Conservation (phyloP, 2,888 invertebrate species). For the Urechis unicinctus region DNA sequence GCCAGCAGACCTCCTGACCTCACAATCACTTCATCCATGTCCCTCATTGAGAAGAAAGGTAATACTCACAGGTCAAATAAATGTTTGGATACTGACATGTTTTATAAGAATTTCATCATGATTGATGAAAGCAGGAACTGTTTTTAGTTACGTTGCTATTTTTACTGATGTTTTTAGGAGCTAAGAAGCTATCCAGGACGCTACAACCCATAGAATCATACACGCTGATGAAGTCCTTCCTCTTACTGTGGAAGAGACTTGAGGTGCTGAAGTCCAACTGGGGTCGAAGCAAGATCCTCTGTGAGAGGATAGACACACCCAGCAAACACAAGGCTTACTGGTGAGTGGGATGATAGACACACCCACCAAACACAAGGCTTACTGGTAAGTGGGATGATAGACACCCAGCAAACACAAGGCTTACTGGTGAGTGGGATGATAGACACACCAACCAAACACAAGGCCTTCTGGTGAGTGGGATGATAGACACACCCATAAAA, state of each 20-base stretch:
- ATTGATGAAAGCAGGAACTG: no score
- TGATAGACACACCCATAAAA: slow-evolving; percentile 30
- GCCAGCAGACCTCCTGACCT: background rate
- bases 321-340: slow-evolving; percentile 35
- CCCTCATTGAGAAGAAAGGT: background rate
- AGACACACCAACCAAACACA: slow-evolving; percentile 39
- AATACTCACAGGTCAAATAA: background rate
- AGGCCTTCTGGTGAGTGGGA: slow-evolving; percentile 34
- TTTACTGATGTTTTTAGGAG: no score
- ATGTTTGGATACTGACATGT: background rate
- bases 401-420: background rate
- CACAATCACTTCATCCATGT: no score
- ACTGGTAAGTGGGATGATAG: background rate
- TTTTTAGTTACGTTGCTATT: no score
- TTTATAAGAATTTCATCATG: no score
- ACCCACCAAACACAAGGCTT: background rate
- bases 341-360: slow-evolving; percentile 24
- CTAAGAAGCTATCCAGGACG: slow-evolving; percentile 32
- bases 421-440: no score
- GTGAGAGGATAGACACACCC: slow-evolving; percentile 37
- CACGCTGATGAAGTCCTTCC: slow-evolving; percentile 38
- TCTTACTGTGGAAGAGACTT: slow-evolving; percentile 46
- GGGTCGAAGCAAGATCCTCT: slow-evolving; percentile 35
- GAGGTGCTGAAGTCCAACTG: slow-evolving; percentile 44
- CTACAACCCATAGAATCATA: slow-evolving; percentile 42